Percentiles rank a stretch among this genome's conserved stretches.
phyloP scores from a whole-genome alignment of 2,888 invertebrate genomes.

The Apamea anceps region DNA sequence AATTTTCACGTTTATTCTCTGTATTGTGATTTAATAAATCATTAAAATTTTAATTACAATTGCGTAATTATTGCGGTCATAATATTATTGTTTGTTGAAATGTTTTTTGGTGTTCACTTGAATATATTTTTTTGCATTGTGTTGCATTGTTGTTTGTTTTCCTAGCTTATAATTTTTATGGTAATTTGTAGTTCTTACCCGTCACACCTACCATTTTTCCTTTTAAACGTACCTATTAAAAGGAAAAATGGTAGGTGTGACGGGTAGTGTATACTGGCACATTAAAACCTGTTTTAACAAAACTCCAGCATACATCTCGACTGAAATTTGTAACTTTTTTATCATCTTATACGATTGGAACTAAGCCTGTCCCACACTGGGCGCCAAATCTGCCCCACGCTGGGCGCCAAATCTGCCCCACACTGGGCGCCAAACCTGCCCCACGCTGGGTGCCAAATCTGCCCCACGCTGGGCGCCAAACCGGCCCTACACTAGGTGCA shows the following conservation, averaged over 20 bases:
- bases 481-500: not conserved
- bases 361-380: not conserved
- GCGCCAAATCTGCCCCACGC: not conserved
- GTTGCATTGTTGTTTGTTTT: slow-evolving; percentile 3
- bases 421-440: not conserved
- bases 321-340: not conserved
- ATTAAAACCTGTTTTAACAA: not conserved
- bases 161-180: not conserved
- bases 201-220: no score
- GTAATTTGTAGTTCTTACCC: not conserved
- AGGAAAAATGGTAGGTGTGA: not conserved
- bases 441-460: not conserved
- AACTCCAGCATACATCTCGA: not conserved
- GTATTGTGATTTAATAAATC: not conserved
- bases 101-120: not conserved
- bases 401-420: not conserved
- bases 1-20: not conserved
- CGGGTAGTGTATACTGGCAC: not conserved
- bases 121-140: slow-evolving; percentile 1
- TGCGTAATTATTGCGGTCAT: not conserved
- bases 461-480: not conserved
- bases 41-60: slow-evolving; percentile 21
- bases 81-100: slow-evolving; percentile 6
- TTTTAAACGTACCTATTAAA: no score
- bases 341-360: not conserved